A percentile compares a stretch with the other conserved stretches of the same genome.
Conservation (phyloP, 1,140 invertebrate species). For the Brachystomella parvula region DNA sequence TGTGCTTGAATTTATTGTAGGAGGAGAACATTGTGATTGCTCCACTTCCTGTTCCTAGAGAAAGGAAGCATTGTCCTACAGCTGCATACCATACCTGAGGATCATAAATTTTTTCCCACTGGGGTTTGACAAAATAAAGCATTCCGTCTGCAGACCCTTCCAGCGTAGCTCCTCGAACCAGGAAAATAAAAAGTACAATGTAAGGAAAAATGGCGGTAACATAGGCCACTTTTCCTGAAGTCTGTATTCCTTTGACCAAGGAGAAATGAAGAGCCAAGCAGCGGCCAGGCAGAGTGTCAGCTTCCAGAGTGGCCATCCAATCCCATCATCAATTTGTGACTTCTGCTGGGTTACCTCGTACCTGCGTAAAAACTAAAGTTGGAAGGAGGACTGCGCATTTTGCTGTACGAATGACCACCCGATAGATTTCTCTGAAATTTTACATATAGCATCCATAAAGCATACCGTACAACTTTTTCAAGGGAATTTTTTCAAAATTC, state of each 20-base stretch:
- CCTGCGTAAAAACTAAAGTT: neutral
- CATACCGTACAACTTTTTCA: too few relatives aligned
- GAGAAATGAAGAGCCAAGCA: constrained; percentile 64
- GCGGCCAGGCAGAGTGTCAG: constrained; percentile 57
- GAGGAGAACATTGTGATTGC: constrained; percentile 57
- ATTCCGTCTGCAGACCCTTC: constrained; percentile 44
- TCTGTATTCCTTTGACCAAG: constrained; percentile 67
- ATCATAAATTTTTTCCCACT: constrained; percentile 6
- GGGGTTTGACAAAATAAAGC: constrained; percentile 40
- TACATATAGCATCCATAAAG: too few relatives aligned
- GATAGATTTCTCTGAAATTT: too few relatives aligned
- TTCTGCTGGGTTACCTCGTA: neutral
- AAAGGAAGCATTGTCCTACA: constrained; percentile 77
- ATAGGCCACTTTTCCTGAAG: constrained; percentile 57
- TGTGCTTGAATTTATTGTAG: constrained; percentile 72
- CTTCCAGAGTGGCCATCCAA: constrained; percentile 66
- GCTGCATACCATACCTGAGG: constrained; percentile 63
- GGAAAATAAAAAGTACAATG: constrained; percentile 10
- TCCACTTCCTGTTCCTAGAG: constrained; percentile 65
- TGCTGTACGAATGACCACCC: neutral
- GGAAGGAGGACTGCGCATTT: neutral
- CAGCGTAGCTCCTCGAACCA: constrained; percentile 6
- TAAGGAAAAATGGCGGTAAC: constrained; percentile 19
- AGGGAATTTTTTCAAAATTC: too few relatives aligned
- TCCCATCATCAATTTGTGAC: constrained; percentile 49